phyloP scores from a whole-genome alignment of 1,140 invertebrate species.

The Bombus terrestris region DNA sequence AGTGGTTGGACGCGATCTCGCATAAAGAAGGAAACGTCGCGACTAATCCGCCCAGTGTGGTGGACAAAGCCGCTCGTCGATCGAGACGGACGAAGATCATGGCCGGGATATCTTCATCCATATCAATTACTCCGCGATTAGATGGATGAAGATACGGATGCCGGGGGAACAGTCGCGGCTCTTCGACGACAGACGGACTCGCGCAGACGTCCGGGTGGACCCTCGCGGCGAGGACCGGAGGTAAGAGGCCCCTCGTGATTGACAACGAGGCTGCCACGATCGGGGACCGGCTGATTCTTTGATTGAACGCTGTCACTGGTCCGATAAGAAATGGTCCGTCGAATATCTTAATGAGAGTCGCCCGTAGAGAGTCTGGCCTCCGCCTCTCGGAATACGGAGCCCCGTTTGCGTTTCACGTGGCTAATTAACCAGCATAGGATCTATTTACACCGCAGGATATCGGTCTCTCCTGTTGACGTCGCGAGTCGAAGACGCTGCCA shows the following conservation, averaged over 20 bases:
- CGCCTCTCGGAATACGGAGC: not conserved
- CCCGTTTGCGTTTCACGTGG: constrained; percentile 43
- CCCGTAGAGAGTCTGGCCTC: constrained; percentile 16
- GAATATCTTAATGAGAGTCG: constrained; percentile 82
- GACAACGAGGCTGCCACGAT: constrained; percentile 76
- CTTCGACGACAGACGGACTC: constrained; percentile 39
- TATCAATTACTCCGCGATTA: constrained; percentile 84
- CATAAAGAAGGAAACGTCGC: constrained; percentile 53
- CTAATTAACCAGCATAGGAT: constrained; percentile 67
- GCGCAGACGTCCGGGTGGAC: constrained; percentile 20
- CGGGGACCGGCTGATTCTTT: constrained; percentile 76
- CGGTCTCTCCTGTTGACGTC: constrained; percentile 48
- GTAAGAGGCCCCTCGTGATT: constrained; percentile 76
- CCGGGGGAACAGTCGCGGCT: constrained; percentile 30
- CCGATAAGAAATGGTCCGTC: constrained; percentile 77
- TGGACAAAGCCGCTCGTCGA: constrained; percentile 21
- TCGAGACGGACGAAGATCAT: constrained; percentile 51
- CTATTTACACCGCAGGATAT: constrained; percentile 68
- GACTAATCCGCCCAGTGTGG: constrained; percentile 34
- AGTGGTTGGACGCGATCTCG: constrained; percentile 11
- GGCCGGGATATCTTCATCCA: constrained; percentile 80
- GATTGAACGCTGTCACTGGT: constrained; percentile 81
- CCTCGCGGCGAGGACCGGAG: constrained; percentile 57
- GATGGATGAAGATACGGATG: constrained; percentile 81
- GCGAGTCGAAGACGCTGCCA: constrained; percentile 53